Percentiles rank a stretch among this genome's conserved stretches.
Evolutionary conservation across 2,113 vertebrate genomes (phyloP).

Genomic region (Dromas ardeola): DNA sequence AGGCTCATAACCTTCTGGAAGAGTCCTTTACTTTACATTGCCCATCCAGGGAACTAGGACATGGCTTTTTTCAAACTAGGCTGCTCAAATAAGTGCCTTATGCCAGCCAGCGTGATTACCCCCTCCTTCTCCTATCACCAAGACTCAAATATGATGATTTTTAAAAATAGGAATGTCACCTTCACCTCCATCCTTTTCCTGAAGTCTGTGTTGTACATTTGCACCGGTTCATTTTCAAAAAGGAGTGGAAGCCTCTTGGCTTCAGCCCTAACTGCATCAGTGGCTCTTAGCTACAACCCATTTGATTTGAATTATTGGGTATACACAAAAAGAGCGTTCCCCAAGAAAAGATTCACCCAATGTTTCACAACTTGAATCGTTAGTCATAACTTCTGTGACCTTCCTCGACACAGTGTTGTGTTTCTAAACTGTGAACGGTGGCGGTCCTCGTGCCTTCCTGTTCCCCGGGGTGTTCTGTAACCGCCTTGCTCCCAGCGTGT

Average conservation of each 20-base stretch:
- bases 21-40: background rate
- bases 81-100: background rate
- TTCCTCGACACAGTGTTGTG: background rate
- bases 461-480: background rate
- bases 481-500: background rate
- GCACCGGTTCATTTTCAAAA: background rate
- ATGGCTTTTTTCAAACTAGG: background rate
- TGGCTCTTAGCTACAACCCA: background rate
- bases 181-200: background rate
- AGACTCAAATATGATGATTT: background rate
- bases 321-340: background rate
- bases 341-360: background rate
- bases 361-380: background rate
- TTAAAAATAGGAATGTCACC: background rate
- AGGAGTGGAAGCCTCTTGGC: background rate
- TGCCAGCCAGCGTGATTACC: background rate
- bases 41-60: background rate
- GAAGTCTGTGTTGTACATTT: background rate
- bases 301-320: background rate
- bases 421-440: background rate
- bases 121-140: background rate
- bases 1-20: background rate
- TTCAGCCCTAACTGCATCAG: background rate
- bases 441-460: background rate
- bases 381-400: background rate